phyloP scores from a whole-genome alignment of 2,797 vertebrate species.

The Harpagifer antarcticus region DNA sequence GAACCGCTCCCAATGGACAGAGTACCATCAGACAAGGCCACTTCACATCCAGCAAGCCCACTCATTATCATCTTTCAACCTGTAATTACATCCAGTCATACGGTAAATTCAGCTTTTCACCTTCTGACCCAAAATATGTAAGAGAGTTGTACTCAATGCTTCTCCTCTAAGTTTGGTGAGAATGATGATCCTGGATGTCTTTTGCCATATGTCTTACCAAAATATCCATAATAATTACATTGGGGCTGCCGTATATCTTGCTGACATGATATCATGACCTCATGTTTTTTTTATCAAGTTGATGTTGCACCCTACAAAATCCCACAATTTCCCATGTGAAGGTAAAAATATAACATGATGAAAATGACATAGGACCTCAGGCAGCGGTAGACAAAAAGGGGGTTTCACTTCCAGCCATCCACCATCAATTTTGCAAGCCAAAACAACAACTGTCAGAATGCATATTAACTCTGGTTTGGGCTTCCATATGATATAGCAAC shows the following conservation, averaged over 20 bases:
- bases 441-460: not conserved
- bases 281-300: conserved; percentile 26
- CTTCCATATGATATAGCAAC: conserved; percentile 9
- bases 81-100: conserved; percentile 58
- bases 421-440: too few relatives aligned
- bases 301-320: conserved; percentile 3
- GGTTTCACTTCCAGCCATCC: too few relatives aligned
- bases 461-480: not conserved
- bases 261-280: conserved; percentile 39
- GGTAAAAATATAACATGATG: conserved; percentile 21
- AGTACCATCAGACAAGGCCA: too few relatives aligned
- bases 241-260: conserved; percentile 2
- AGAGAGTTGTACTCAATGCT: conserved; percentile 50
- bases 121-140: conserved; percentile 38
- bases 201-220: too few relatives aligned
- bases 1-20: conserved; percentile 60
- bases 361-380: too few relatives aligned
- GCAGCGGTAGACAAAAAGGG: too few relatives aligned
- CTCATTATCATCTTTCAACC: conserved; percentile 56
- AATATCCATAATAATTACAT: conserved; percentile 24
- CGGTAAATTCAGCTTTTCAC: conserved; percentile 33
- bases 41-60: conserved; percentile 55
- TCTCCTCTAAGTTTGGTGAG: conserved; percentile 32
- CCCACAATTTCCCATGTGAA: conserved; percentile 16
- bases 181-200: conserved; percentile 25